phyloP scores from a whole-genome alignment of 2,113 vertebrate genomes.

The Crypturellus undulatus region DNA sequence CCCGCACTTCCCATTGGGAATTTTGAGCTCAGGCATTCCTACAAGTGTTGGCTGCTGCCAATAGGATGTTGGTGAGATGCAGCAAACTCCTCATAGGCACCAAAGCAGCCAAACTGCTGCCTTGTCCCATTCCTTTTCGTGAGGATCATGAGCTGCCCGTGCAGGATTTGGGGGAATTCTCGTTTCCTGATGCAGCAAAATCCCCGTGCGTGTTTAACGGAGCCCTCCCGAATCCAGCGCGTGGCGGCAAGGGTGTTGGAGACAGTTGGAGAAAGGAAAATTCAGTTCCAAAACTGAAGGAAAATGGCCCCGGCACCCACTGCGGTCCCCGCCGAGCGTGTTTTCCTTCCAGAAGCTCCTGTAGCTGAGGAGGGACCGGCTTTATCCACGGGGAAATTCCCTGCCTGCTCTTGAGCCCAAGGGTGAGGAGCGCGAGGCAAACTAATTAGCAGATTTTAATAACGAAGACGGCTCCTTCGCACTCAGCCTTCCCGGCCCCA shows the following conservation, averaged over 20 bases:
- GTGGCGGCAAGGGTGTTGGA: neutral
- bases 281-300: neutral
- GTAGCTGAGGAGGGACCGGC: neutral
- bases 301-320: slow-evolving; percentile 13
- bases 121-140: neutral
- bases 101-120: too few relatives aligned
- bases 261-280: neutral
- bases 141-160: neutral
- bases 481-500: neutral
- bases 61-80: neutral
- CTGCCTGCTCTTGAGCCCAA: neutral
- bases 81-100: neutral
- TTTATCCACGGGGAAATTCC: slow-evolving; percentile 16
- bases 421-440: slow-evolving; percentile 24
- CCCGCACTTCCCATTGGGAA: neutral
- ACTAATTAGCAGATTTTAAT: slow-evolving; percentile 60
- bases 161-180: neutral
- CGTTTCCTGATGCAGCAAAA: neutral
- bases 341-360: neutral
- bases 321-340: neutral
- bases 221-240: neutral
- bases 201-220: slow-evolving; percentile 5
- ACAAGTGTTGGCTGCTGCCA: too few relatives aligned
- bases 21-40: neutral
- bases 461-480: neutral